These are phyloP conservation scores for Unio pictorum DNA, from an alignment of 2,888 invertebrate species.

Conservation along the genomic window DNA sequence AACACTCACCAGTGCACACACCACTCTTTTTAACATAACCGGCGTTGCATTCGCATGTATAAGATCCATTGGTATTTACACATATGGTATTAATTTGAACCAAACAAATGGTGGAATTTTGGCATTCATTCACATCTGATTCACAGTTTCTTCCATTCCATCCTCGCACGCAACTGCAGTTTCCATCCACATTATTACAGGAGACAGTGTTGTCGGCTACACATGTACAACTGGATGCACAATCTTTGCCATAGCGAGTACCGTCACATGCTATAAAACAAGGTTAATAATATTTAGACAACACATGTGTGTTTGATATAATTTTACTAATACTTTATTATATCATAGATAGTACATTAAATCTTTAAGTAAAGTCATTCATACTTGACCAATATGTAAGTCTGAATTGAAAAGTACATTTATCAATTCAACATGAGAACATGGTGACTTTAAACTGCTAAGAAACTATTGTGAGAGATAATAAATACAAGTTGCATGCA, in stretches of 20 bases:
- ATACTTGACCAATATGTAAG: too few relatives aligned
- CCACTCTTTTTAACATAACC: constrained; percentile 23
- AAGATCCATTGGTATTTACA: constrained; percentile 23
- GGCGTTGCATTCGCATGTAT: constrained; percentile 20
- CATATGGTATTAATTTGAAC: constrained; percentile 20
- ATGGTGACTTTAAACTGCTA: too few relatives aligned
- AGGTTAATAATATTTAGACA: neutral
- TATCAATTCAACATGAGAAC: too few relatives aligned
- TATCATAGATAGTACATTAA: too few relatives aligned
- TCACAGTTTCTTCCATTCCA: constrained; percentile 28
- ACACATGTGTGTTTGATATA: too few relatives aligned
- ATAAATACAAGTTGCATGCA: too few relatives aligned
- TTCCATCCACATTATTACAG: constrained; percentile 27
- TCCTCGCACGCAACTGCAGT: constrained; percentile 25
- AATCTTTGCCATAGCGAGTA: constrained; percentile 19
- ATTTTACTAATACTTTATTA: too few relatives aligned
- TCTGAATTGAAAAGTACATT: too few relatives aligned
- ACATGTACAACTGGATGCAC: constrained; percentile 23
- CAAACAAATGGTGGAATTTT: constrained; percentile 10
- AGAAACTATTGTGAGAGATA: too few relatives aligned
- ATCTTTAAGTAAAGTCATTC: too few relatives aligned
- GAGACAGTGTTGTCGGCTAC: constrained; percentile 14
- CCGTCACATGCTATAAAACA: constrained; percentile 17
- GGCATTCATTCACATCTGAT: constrained; percentile 31
- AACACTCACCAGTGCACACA: neutral